phyloP scores from a whole-genome alignment of 1,140 invertebrate genomes.

The Papilio polytes region DNA sequence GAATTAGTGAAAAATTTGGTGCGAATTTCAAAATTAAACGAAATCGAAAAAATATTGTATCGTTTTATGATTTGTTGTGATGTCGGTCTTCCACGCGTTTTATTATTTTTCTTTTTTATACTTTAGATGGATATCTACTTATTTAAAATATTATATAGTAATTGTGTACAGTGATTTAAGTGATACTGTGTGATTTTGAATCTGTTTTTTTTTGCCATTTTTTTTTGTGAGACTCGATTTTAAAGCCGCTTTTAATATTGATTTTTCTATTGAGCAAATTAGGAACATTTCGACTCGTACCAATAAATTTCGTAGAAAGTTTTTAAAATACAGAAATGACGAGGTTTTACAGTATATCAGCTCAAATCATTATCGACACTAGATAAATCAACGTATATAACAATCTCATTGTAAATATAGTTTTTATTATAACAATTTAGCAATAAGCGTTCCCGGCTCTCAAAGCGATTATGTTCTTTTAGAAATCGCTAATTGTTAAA shows the following conservation, averaged over 20 bases:
- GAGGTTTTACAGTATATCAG: slow-evolving; percentile 66
- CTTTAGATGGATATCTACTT: slow-evolving; percentile 71
- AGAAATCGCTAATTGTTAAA: slow-evolving; percentile 70
- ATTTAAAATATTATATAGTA: slow-evolving; percentile 56
- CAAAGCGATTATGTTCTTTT: slow-evolving; percentile 80
- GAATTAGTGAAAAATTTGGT: slow-evolving; percentile 52
- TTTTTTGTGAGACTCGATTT: slow-evolving; percentile 46
- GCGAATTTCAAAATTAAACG: slow-evolving; percentile 57
- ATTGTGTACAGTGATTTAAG: slow-evolving; percentile 72
- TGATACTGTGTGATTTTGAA: slow-evolving; percentile 58
- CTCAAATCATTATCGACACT: slow-evolving; percentile 80
- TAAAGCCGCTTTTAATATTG: slow-evolving; percentile 40
- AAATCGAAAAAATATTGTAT: slow-evolving; percentile 64
- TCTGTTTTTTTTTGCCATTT: slow-evolving; percentile 63
- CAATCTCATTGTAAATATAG: slow-evolving; percentile 83
- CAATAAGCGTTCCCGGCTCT: slow-evolving; percentile 80
- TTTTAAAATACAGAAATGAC: not conserved
- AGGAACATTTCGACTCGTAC: slow-evolving; percentile 37
- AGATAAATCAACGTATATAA: slow-evolving; percentile 81
- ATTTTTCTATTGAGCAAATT: not conserved
- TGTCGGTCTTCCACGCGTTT: slow-evolving; percentile 80
- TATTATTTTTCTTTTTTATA: slow-evolving; percentile 66
- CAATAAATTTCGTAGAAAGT: slow-evolving; percentile 30
- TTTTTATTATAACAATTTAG: slow-evolving; percentile 65
- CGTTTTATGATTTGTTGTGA: slow-evolving; percentile 80